Evolutionary conservation across 2,888 invertebrate genomes (phyloP).

Genomic region (Luperina nickerlii): DNA sequence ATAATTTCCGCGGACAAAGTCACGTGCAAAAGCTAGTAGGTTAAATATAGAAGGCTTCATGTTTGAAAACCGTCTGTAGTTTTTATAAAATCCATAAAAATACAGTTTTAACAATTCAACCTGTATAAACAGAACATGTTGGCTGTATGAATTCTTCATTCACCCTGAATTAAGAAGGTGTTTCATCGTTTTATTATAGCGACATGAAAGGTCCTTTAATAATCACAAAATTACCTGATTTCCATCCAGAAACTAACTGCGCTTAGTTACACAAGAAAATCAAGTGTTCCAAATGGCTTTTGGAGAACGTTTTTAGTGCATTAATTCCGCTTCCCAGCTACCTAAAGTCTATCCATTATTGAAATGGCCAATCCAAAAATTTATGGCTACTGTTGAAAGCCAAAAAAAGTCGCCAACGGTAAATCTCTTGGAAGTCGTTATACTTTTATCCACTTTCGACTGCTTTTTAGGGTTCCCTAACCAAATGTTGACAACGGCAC

Average conservation of each 20-base stretch:
- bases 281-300: slow-evolving; percentile 20
- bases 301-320: slow-evolving; percentile 19
- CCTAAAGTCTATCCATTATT: slow-evolving; percentile 24
- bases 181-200: not conserved
- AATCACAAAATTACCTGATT: not conserved
- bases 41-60: no score
- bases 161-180: no score
- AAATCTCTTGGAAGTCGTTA: slow-evolving; percentile 45
- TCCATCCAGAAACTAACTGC: not conserved
- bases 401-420: slow-evolving; percentile 36
- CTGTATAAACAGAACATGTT: no score
- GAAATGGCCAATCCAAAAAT: slow-evolving; percentile 46
- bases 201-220: not conserved
- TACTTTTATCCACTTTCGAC: slow-evolving; percentile 29
- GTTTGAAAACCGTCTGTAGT: no score
- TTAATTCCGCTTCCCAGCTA: slow-evolving; percentile 6
- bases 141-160: no score
- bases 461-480: slow-evolving; percentile 1
- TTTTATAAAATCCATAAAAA: no score
- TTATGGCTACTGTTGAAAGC: slow-evolving; percentile 34
- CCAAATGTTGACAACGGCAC: not conserved
- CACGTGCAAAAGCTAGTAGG: no score
- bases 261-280: not conserved
- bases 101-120: no score
- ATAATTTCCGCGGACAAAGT: no score